Evolutionary conservation across 2,113 vertebrate genomes (phyloP), one percentile per base, ranked within the genome.

Genomic region (Acrocephalus kingi): DNA sequence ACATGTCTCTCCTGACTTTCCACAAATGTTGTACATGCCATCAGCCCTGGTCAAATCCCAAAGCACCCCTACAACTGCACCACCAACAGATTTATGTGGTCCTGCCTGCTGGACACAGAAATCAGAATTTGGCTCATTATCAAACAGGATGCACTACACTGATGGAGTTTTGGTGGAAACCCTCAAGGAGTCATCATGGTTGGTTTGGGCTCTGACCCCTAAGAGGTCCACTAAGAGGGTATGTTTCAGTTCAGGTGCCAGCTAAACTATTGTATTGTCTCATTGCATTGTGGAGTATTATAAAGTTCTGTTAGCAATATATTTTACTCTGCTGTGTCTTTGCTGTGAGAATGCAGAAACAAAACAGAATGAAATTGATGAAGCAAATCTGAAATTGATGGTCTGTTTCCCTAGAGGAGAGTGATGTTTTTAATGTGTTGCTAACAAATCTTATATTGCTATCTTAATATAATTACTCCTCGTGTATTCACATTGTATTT

Each of bases 21-120:
- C 15, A 13, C 11, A 14, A 43, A 49, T 11, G 16, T 30, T 43
- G 48, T 22, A 30, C 0, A 0, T 52, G 39, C 30, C 43, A 0
- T 48, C 20, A 80, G 62, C 49, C 30, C 25, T 41, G 20, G 20
- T 66, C 68, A 59, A 37, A 61, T 52, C 49, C 59, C 48, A 10
- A 59, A 48, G 52, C 9, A 13, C 72, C 21, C 37, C 27, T 72
- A 1, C 24, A 82, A 1, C 46, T 45, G 20, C 51, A 20, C 8
- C 1, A 11, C 45, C 45, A 39, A 12, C 17, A 82, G 66, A n/a
- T 79, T 39, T 61, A 13, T 3, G 0, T 3, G 3, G 20, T 24
- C 19, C 41, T 67, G 28, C 35, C 17, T 48, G 33, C 43, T 64
- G 46, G 45, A 41, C 56, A 23, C 4, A 22, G 49, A 48, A 73